phyloP scores from a whole-genome alignment of 2,797 vertebrate genomes.

The Lagothrix lagotricha region DNA sequence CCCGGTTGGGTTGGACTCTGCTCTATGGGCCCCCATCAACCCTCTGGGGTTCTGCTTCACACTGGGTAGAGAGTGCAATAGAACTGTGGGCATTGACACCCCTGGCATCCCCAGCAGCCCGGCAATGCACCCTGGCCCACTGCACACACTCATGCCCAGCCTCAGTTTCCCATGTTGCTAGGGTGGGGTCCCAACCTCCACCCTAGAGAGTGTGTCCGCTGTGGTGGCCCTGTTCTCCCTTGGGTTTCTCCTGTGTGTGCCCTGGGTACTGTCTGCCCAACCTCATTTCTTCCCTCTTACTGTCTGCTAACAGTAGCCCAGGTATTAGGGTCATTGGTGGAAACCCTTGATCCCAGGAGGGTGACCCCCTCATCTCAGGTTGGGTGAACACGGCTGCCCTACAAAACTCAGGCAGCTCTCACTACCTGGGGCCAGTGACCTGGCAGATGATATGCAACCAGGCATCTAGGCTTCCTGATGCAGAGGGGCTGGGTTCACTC shows the following conservation, averaged over 20 bases:
- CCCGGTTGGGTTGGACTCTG: neutral
- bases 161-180: neutral
- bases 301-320: neutral
- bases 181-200: neutral
- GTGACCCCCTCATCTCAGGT: too few relatives aligned
- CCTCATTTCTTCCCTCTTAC: neutral
- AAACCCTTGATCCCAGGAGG: neutral
- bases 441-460: fast-evolving
- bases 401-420: fast-evolving
- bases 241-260: neutral
- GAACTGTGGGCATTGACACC: neutral
- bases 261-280: fast-evolving
- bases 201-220: neutral
- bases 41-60: neutral
- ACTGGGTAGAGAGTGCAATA: fast-evolving
- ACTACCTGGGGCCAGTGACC: neutral
- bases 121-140: neutral
- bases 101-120: too few relatives aligned
- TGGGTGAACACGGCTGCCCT: fast-evolving
- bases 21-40: neutral
- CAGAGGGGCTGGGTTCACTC: neutral
- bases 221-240: neutral
- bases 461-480: neutral
- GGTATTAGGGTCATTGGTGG: neutral
- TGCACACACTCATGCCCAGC: neutral